phyloP scores from a whole-genome alignment of 2,888 invertebrate genomes.

The Ephialtes manifestator region DNA sequence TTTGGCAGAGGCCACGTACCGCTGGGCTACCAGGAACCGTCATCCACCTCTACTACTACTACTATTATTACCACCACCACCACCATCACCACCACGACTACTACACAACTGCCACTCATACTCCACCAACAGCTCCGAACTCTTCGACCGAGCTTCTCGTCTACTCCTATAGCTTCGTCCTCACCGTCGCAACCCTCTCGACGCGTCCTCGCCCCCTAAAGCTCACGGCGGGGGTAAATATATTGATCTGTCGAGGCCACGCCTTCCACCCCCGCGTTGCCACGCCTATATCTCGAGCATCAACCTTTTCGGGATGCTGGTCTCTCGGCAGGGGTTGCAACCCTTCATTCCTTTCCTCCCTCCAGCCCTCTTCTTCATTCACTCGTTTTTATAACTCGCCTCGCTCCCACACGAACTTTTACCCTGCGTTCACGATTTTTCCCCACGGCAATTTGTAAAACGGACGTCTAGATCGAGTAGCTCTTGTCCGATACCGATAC shows the following conservation, averaged over 20 bases:
- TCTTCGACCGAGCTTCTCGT: constrained; percentile 50
- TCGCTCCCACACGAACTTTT: constrained; percentile 5
- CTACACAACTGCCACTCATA: neutral
- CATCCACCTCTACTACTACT: constrained; percentile 40
- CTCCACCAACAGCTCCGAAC: constrained; percentile 13
- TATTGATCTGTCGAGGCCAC: constrained; percentile 84
- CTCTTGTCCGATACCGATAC: constrained; percentile 6
- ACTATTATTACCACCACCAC: neutral
- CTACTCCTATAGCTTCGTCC: constrained; percentile 45
- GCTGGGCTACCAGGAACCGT: constrained; percentile 55
- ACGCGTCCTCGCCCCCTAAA: constrained; percentile 46
- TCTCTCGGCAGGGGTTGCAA: constrained; percentile 35
- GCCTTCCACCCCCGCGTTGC: constrained; percentile 80
- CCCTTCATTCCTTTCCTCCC: constrained; percentile 42
- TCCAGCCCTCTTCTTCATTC: constrained; percentile 58
- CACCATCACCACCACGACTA: neutral
- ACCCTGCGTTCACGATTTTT: constrained; percentile 43
- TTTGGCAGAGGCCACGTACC: constrained; percentile 77
- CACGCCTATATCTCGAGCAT: constrained; percentile 77
- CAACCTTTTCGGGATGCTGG: constrained; percentile 58
- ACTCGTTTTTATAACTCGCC: constrained; percentile 35
- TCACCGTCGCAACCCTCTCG: constrained; percentile 54
- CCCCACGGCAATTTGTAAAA: constrained; percentile 57
- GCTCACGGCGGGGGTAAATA: constrained; percentile 77
- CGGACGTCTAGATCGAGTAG: constrained; percentile 46